Base-by-base conservation (phyloP, 2,113 vertebrate species). In the Megaceryle torquata region DNA sequence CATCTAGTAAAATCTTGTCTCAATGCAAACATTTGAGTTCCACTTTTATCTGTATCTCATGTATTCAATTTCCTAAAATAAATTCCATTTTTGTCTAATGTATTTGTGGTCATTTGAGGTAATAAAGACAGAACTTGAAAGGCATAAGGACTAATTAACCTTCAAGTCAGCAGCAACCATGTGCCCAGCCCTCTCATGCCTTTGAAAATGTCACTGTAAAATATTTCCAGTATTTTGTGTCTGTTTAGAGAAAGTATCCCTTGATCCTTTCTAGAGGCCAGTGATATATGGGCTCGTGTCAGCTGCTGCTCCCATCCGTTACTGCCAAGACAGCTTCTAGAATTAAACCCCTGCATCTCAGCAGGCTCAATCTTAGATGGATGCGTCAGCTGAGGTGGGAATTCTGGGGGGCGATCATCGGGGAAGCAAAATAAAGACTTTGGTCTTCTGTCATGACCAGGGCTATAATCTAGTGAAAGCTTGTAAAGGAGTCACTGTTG, bases 281-380 rank as follows among this genome's bases (percentile, higher is more conserved):
- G 50, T 95, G 95, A 92, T 94, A 2, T 18, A 90, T 86, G 91
- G 88, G 86, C 82, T 93, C 7, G 0, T 54, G 80, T 95, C 91
- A 93, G 86, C 94, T 89, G 89, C 86, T 95, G 75, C 67, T 93
- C 63, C 79, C 84, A 89, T 91, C 74, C 26, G 11, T 92, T 88
- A 21, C 82, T 80, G 92, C 85, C 71, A 75, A 50, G 87, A 14
- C 87, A 89, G 82, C 67, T 91, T 50, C 63, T 79, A 46, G 14
- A 92, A 46, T 25, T 39, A 37, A 83, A 82, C 6, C 13, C 24
- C 37, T 1, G 0, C 68, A 48, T 41, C 91, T 65, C 76, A 74
- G 90, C 85, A 28, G 74, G n/a, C 86, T 53, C 41, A 6, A 1
- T 8, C 37, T 24, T 48, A 64, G 74, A 56, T 61, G 92, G 78